Conservation (phyloP, 2,797 vertebrate genomes). For the Craterocephalus amniculus region DNA sequence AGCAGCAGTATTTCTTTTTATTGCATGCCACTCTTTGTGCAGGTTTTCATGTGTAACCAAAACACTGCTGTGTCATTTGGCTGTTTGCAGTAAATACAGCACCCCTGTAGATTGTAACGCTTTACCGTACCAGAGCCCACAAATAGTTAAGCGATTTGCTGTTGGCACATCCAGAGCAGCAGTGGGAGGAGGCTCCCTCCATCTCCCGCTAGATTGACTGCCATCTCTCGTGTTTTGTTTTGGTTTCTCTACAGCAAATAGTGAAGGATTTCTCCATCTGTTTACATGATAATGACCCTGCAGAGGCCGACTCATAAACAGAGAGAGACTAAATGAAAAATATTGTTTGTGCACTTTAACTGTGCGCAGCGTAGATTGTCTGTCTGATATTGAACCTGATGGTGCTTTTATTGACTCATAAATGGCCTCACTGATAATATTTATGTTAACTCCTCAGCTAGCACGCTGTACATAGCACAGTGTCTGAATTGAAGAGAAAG, state of each 20-base stretch:
- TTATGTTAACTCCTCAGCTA: not conserved
- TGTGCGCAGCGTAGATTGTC: slow-evolving; percentile 1
- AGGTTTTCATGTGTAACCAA: slow-evolving; percentile 35
- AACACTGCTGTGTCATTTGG: slow-evolving; percentile 46
- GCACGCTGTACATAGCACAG: not conserved
- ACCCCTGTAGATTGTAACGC: slow-evolving; percentile 2
- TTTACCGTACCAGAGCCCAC: slow-evolving; percentile 25
- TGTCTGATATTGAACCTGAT: not conserved
- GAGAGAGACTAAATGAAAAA: slow-evolving; percentile 25
- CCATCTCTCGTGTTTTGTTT: slow-evolving; percentile 62
- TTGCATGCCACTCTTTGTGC: slow-evolving; percentile 8
- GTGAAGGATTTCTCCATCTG: slow-evolving; percentile 41
- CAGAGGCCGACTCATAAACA: slow-evolving; percentile 29
- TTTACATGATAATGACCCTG: slow-evolving; percentile 44
- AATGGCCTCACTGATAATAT: slow-evolving; percentile 1
- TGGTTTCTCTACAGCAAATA: slow-evolving; percentile 47
- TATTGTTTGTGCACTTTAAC: slow-evolving; percentile 18
- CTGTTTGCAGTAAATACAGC: slow-evolving; percentile 57
- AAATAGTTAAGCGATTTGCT: slow-evolving; percentile 65
- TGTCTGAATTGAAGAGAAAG: not conserved
- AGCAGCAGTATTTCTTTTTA: slow-evolving; percentile 5
- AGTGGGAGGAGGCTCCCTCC: slow-evolving; percentile 62
- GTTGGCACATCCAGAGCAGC: slow-evolving; percentile 58
- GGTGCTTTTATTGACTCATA: slow-evolving; percentile 10
- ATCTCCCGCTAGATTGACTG: slow-evolving; percentile 67